phyloP scores from a whole-genome alignment of 2,797 vertebrate species.

The Petrocephalus schoutedeni region DNA sequence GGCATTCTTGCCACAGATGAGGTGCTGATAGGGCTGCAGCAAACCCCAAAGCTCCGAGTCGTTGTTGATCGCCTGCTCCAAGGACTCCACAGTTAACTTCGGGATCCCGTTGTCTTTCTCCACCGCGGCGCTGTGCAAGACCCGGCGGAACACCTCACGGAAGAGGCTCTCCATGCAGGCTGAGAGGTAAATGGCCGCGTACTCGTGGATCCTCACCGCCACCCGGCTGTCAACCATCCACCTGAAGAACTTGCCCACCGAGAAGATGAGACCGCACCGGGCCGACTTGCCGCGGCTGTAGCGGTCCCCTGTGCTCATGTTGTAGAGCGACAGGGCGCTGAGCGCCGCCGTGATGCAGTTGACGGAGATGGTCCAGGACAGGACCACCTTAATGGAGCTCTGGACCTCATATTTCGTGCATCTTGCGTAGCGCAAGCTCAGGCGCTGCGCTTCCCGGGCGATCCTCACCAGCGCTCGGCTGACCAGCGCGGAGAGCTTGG shows the following conservation, averaged over 20 bases:
- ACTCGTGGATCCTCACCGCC: slow-evolving; percentile 69
- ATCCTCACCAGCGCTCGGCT: slow-evolving; percentile 65
- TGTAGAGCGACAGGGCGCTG: slow-evolving; percentile 70
- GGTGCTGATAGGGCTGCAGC: slow-evolving; percentile 70
- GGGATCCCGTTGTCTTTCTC: slow-evolving; percentile 65
- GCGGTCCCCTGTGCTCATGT: slow-evolving; percentile 69
- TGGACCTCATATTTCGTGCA: slow-evolving; percentile 75
- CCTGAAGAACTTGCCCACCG: slow-evolving; percentile 73
- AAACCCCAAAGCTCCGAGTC: slow-evolving; percentile 75
- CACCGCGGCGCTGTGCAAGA: slow-evolving; percentile 61
- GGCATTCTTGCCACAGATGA: slow-evolving; percentile 73
- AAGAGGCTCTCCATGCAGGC: slow-evolving; percentile 72
- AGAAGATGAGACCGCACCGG: slow-evolving; percentile 69
- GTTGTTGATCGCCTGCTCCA: slow-evolving; percentile 67
- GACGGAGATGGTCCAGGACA: slow-evolving; percentile 73
- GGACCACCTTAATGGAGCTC: slow-evolving; percentile 68
- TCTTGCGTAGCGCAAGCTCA: slow-evolving; percentile 68
- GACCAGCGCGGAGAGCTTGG: slow-evolving; percentile 60
- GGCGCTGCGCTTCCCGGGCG: slow-evolving; percentile 70
- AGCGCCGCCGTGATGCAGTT: slow-evolving; percentile 70
- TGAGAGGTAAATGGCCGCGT: slow-evolving; percentile 71
- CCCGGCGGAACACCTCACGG: slow-evolving; percentile 61
- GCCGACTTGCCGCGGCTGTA: slow-evolving; percentile 66
- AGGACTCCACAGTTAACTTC: slow-evolving; percentile 61
- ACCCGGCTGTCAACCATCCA: slow-evolving; percentile 76